Base-by-base conservation (phyloP, 1,140 invertebrate genomes). In the Gonioctena quinquepunctata region DNA sequence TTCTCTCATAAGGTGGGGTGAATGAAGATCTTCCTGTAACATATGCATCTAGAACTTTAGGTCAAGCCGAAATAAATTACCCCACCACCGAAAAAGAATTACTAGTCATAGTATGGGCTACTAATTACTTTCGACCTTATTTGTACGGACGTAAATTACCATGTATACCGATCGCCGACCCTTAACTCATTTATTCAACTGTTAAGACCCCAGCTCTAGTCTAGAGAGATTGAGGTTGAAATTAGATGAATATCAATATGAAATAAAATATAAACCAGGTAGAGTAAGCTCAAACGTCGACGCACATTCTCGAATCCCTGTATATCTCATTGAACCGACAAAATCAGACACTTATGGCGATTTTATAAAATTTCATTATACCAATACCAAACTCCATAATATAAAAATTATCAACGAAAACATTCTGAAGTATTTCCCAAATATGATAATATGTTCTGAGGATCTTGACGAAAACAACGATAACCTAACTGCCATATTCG, bases 171-270 rank as follows among this genome's bases (percentile, higher is more conserved):
- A n/a, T n/a, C n/a, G n/a, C n/a, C n/a, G n/a, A n/a, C n/a, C n/a
- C n/a, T n/a, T n/a, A n/a, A n/a, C n/a, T n/a, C n/a, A n/a, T n/a
- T n/a, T n/a, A n/a, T 76, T 79, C 3, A 81, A 80, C 8, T 74
- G 81, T 0, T 85, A 83, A 77, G 81, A 86, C 56, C 81, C 82
- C 3, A 78, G 69, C 2, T 79, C 75, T 23, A 67, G 81, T 68
- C 71, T 88, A 18, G 75, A 84, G 3, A 73, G 85, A 66, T 89
- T 86, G 86, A 59, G 80, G 27, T 48, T 83, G 2, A 72, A 77
- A 77, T 59, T 84, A n/a, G 66, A 72, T n/a, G 82, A 86, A 67
- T 88, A 83, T 76, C 70, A 84, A 23, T 86, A 83, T 71, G 70
- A 83, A 64, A 83, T 88, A 2, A 54, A 73, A 25, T 84, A 86